Percentiles rank a stretch among this genome's conserved stretches.
phyloP scores from a whole-genome alignment of 2,797 vertebrate species.

The Novumbra hubbsi region DNA sequence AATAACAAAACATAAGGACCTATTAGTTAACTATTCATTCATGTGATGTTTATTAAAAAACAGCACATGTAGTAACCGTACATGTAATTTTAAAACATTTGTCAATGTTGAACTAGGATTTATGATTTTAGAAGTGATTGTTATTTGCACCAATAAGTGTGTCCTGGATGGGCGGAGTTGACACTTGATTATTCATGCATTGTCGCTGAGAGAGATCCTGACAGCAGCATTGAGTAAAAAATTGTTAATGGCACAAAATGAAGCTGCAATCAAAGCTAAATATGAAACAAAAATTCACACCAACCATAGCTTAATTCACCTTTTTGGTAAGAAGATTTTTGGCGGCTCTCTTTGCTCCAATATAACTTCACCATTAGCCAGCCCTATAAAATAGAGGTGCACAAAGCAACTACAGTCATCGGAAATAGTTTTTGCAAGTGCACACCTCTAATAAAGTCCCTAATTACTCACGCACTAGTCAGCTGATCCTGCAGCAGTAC shows the following conservation, averaged over 20 bases:
- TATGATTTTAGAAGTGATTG: not conserved
- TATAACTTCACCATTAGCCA: no score
- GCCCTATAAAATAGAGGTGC: no score
- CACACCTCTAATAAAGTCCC: no score
- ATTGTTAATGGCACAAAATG: slow-evolving; percentile 20
- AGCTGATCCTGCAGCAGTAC: no score
- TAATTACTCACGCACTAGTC: no score
- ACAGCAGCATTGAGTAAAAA: slow-evolving; percentile 15
- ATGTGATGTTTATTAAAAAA: not conserved
- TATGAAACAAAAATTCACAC: no score
- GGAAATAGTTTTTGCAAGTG: no score
- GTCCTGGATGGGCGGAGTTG: not conserved
- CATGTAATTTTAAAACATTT: not conserved
- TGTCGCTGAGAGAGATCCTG: slow-evolving; percentile 2
- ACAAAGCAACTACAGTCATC: no score
- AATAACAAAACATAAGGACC: slow-evolving; percentile 5
- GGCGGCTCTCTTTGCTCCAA: no score
- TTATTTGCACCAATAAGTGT: not conserved
- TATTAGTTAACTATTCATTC: not conserved
- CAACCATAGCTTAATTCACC: slow-evolving; percentile 28
- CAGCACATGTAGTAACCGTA: not conserved
- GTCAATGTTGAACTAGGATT: not conserved
- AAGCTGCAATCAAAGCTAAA: slow-evolving; percentile 31
- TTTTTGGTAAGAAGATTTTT: not conserved
- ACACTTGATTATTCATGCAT: not conserved